Evolutionary conservation across 2,888 invertebrate genomes (phyloP), one percentile per base, ranked within the genome.

Genomic region (Petrophora chlorosata): DNA sequence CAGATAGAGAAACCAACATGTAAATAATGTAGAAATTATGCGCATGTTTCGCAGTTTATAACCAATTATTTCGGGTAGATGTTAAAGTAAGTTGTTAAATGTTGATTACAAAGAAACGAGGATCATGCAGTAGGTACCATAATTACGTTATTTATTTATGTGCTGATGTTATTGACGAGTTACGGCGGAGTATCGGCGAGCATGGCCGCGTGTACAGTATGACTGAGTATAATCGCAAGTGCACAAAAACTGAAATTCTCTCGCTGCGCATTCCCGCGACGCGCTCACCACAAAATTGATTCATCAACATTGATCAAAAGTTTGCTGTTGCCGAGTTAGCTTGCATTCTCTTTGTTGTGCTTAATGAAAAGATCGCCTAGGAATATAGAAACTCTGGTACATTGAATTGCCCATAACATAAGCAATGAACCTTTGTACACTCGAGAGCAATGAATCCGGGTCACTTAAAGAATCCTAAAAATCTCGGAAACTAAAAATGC

Each of bases 1-100:
- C 71, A 69, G 66, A 73, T 1, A 25, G 25, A 65, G 35, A 61
- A 41, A 3, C 4, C 3, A 3, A 12, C 8, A n/a, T 22, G n/a
- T 36, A 9, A 44, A 22, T 28, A 3, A 43, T 13, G 33, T n/a
- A n/a, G n/a, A n/a, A n/a, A n/a, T n/a, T n/a, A n/a, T n/a, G n/a
- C n/a, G n/a, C n/a, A n/a, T n/a, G 22, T 7, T 23, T n/a, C n/a
- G 5, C 2, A n/a, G 22, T 23, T n/a, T n/a, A 23, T 15, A 28
- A 28, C 9, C 8, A 22, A 32, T 32, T 32, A 32, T 32, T 29
- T 13, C 12, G 12, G 13, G 12, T 13, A 13, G 12, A 29, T 13
- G 2, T 12, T 9, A 10, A 25, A 30, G 30, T 30, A 30, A 30
- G 30, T 16, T 30, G 30, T 30, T 30, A 30, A 14, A 16, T n/a